These are phyloP conservation scores for Megaptera novaeangliae DNA, from an alignment of 2,113 vertebrate species.

Conservation along the genomic window DNA sequence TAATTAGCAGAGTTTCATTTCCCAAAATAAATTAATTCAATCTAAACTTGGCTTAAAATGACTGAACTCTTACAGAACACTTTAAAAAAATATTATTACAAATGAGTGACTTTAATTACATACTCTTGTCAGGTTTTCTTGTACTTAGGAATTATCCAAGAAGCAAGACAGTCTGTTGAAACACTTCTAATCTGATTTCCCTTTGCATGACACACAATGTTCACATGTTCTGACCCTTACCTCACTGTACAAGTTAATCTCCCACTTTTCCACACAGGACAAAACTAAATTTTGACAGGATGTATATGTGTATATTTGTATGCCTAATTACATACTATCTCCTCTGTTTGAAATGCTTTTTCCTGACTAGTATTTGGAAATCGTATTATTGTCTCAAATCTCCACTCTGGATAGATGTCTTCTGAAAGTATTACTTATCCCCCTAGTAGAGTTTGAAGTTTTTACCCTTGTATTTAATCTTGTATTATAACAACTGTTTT, in stretches of 20 bases:
- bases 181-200: background rate
- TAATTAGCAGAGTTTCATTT: constrained; percentile 58
- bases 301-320: fast-evolving
- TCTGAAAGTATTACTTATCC: background rate
- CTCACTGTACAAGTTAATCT: background rate
- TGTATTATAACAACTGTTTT: background rate
- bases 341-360: background rate
- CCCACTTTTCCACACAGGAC: background rate
- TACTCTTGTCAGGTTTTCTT: constrained; percentile 3
- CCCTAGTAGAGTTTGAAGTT: background rate
- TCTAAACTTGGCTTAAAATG: constrained; percentile 43
- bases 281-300: background rate
- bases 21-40: constrained; percentile 56
- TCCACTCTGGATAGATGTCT: background rate
- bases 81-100: constrained; percentile 4
- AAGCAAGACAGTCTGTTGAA: background rate
- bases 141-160: background rate
- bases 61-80: background rate
- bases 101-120: constrained; percentile 15
- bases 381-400: background rate
- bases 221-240: background rate
- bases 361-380: background rate
- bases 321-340: background rate
- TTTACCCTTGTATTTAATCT: background rate
- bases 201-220: background rate